phyloP scores from a whole-genome alignment of 2,797 vertebrate species.

The Falco biarmicus region DNA sequence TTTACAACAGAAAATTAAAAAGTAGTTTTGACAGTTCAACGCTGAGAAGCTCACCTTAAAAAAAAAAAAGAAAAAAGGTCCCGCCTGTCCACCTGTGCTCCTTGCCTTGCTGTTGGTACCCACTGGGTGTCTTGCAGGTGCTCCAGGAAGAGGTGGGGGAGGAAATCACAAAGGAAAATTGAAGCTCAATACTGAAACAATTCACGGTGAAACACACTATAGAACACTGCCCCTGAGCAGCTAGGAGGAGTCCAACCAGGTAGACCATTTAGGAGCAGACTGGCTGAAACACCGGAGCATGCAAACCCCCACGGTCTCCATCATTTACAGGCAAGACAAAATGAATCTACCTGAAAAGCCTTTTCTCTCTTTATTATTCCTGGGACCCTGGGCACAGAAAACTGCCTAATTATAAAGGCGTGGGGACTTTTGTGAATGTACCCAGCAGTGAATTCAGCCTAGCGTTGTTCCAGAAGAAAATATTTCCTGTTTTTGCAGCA shows the following conservation, averaged over 20 bases:
- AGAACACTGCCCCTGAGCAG: background rate
- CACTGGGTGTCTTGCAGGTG: accelerated
- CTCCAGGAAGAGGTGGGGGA: background rate
- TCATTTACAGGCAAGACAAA: background rate
- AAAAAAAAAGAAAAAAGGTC: background rate
- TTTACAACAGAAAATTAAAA: background rate
- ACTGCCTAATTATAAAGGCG: background rate
- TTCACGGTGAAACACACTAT: background rate
- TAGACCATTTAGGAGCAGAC: background rate
- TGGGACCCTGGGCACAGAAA: background rate
- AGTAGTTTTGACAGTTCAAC: background rate
- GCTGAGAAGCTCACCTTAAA: background rate
- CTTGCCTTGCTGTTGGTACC: background rate
- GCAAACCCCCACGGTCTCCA: accelerated
- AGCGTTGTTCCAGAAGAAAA: background rate
- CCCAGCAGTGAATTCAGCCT: background rate
- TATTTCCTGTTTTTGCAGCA: background rate
- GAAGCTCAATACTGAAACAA: background rate
- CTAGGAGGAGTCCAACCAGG: background rate
- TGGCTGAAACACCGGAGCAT: background rate
- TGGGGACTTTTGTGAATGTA: background rate
- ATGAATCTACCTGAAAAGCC: background rate
- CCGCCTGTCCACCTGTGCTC: background rate
- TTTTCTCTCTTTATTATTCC: background rate
- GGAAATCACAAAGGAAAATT: background rate